A percentile compares a stretch with the other conserved stretches of the same genome.
Evolutionary conservation across 2,797 vertebrate species (phyloP).

Genomic region (Avahi laniger): DNA sequence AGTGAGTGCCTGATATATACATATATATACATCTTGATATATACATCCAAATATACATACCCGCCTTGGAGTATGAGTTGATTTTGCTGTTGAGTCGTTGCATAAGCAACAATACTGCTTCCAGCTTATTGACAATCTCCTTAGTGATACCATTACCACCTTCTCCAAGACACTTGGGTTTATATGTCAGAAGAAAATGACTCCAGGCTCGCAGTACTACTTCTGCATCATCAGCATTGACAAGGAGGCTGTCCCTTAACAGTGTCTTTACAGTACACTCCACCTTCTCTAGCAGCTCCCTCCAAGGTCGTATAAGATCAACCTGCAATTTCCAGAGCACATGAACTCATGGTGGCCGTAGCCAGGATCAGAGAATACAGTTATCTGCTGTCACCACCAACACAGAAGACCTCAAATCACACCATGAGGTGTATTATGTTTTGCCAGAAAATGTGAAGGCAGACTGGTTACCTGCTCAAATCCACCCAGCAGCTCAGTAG

Average conservation of each 20-base stretch:
- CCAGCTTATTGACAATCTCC: conserved; percentile 93
- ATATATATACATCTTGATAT: not conserved
- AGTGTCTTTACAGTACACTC: conserved; percentile 90
- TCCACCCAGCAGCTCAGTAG: conserved; percentile 96
- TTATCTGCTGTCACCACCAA: not conserved
- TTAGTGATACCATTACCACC: conserved; percentile 86
- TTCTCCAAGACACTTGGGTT: conserved; percentile 89
- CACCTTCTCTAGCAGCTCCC: conserved; percentile 91
- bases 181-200: conserved; percentile 91
- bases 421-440: not conserved
- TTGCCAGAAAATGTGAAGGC: not conserved
- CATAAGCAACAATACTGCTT: conserved; percentile 92
- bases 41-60: conserved; percentile 71
- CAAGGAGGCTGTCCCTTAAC: conserved; percentile 91
- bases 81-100: conserved; percentile 97
- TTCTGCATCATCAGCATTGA: conserved; percentile 92
- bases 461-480: conserved; percentile 94
- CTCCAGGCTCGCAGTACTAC: conserved; percentile 95
- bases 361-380: not conserved
- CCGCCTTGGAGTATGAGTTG: conserved; percentile 87
- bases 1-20: not conserved
- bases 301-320: conserved; percentile 95
- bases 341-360: not conserved
- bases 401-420: not conserved
- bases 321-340: conserved; percentile 85